Conservation (phyloP, 2,888 invertebrate genomes). For the Pomacea canaliculata region DNA sequence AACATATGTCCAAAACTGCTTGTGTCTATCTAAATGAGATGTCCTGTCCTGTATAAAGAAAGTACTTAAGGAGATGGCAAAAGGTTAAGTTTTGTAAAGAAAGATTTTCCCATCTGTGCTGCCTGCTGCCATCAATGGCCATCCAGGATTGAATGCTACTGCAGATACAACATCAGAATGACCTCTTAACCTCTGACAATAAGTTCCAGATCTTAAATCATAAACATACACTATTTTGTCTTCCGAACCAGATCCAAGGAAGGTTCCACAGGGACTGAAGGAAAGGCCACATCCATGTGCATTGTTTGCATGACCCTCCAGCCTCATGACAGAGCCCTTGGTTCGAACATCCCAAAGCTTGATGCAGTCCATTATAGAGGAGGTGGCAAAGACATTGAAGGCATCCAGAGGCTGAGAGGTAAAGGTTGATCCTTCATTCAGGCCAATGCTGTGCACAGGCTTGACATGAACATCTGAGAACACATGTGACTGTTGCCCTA, state of each 20-base stretch:
- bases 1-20: too few species aligned
- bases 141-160: constrained; percentile 63
- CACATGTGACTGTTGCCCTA: constrained; percentile 49
- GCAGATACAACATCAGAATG: constrained; percentile 66
- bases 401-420: constrained; percentile 59
- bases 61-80: too few species aligned
- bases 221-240: constrained; percentile 68
- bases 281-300: constrained; percentile 63
- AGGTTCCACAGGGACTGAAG: constrained; percentile 68
- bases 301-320: constrained; percentile 66
- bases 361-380: constrained; percentile 67
- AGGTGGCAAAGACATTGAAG: constrained; percentile 65
- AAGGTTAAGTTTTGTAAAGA: constrained; percentile 31
- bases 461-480: constrained; percentile 63
- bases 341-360: constrained; percentile 70
- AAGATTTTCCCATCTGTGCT: constrained; percentile 46
- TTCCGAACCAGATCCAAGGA: constrained; percentile 67
- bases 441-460: constrained; percentile 58
- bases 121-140: constrained; percentile 50
- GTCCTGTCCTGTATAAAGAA: too few species aligned
- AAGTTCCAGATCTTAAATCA: constrained; percentile 65
- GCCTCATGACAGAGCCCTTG: constrained; percentile 63
- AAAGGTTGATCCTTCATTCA: constrained; percentile 64
- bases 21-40: too few species aligned
- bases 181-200: constrained; percentile 62